A percentile compares a stretch with the other conserved stretches of the same genome.
phyloP scores from a whole-genome alignment of 2,888 invertebrate genomes.

The Stenchaetothrips biformis region DNA sequence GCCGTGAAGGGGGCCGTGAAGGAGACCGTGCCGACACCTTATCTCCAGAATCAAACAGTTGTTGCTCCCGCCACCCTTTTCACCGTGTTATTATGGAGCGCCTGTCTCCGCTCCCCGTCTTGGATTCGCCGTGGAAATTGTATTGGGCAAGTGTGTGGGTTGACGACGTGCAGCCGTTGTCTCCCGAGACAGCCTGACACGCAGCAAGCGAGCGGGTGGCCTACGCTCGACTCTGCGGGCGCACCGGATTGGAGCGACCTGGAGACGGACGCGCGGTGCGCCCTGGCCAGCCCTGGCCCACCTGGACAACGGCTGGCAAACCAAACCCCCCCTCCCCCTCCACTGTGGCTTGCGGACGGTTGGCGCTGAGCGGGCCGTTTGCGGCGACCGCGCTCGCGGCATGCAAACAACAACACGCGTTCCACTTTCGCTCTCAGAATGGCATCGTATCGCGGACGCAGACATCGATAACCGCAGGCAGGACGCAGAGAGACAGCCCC shows the following conservation, averaged over 20 bases:
- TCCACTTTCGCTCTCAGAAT: constrained; percentile 30
- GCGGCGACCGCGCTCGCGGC: not conserved
- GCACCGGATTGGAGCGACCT: too few species aligned
- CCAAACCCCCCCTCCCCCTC: constrained; percentile 37
- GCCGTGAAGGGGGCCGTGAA: too few species aligned
- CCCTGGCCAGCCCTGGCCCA: not conserved
- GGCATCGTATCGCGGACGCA: constrained; percentile 38
- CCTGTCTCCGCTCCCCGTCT: too few species aligned
- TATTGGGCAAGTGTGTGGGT: too few species aligned
- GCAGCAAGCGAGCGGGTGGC: too few species aligned
- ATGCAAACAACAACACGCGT: constrained; percentile 27
- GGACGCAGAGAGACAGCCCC: constrained; percentile 14
- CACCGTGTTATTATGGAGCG: too few species aligned
- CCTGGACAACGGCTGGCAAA: too few species aligned
- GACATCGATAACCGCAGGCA: constrained; percentile 33
- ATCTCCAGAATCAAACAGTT: not conserved
- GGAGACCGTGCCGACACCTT: not conserved
- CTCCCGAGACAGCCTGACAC: too few species aligned
- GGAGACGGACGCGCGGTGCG: too few species aligned
- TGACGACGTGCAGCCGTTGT: too few species aligned
- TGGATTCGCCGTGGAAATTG: too few species aligned
- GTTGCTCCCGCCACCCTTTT: constrained; percentile 4
- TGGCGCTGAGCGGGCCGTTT: not conserved
- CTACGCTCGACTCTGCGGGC: too few species aligned
- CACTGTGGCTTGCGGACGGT: constrained; percentile 5